Percentiles rank a stretch among this genome's conserved stretches.
Conservation (phyloP, 2,888 invertebrate species). For the Chelonus formosanus region DNA sequence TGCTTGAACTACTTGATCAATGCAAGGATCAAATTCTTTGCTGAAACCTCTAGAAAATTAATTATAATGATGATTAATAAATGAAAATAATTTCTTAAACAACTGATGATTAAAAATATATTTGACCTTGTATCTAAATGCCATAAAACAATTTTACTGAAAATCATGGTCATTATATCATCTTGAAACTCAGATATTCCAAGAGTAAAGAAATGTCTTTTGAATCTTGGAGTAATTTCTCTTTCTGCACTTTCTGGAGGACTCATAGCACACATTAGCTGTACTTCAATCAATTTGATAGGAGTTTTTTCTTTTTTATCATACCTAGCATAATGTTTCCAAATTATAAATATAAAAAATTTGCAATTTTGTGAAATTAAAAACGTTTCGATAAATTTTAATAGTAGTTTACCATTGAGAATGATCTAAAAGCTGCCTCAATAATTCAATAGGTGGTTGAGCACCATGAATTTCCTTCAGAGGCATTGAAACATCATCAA, state of each 20-base stretch:
- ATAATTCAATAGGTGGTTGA: slow-evolving; percentile 91
- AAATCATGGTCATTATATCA: slow-evolving; percentile 82
- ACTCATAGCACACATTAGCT: slow-evolving; percentile 83
- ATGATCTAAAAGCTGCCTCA: slow-evolving; percentile 91
- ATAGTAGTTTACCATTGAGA: slow-evolving; percentile 74
- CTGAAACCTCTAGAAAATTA: slow-evolving; percentile 75
- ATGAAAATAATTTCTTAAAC: too few species aligned
- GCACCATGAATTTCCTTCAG: slow-evolving; percentile 89
- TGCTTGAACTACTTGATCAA: slow-evolving; percentile 85
- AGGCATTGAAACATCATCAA: slow-evolving; percentile 97
- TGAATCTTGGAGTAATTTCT: slow-evolving; percentile 83
- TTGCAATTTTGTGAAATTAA: not conserved
- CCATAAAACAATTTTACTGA: slow-evolving; percentile 91
- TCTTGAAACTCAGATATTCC: slow-evolving; percentile 92
- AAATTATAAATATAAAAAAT: not conserved
- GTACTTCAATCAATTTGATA: slow-evolving; percentile 83
- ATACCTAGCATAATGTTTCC: slow-evolving; percentile 62
- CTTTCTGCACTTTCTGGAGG: slow-evolving; percentile 83
- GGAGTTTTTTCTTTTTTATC: slow-evolving; percentile 83
- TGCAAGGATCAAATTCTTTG: slow-evolving; percentile 92
- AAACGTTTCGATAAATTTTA: too few species aligned
- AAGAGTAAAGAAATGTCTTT: slow-evolving; percentile 85
- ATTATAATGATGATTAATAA: not conserved
- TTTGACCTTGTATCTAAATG: slow-evolving; percentile 88
- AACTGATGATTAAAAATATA: too few species aligned